Evolutionary conservation across 2,113 vertebrate genomes (phyloP).

Genomic region (Athene noctua): DNA sequence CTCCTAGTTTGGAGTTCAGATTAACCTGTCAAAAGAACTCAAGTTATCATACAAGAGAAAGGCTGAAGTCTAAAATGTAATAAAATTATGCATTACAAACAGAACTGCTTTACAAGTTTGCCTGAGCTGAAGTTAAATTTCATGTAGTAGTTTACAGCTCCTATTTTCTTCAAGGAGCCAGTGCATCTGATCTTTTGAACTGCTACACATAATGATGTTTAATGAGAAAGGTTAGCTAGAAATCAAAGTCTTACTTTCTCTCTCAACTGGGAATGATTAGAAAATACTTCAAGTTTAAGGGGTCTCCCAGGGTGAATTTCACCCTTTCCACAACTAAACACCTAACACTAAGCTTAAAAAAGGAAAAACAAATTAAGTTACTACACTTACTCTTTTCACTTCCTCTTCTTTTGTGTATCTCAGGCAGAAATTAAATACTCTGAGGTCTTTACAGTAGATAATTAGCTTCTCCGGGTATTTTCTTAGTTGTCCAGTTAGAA

Average conservation of each 20-base stretch:
- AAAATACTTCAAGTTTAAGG: neutral
- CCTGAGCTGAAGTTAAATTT: neutral
- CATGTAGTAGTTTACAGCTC: neutral
- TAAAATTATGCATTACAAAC: neutral
- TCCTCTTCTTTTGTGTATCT: constrained; percentile 88
- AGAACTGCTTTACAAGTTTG: neutral
- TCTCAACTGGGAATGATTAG: neutral
- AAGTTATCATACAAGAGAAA: neutral
- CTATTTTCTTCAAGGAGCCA: neutral
- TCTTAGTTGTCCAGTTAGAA: constrained; percentile 76
- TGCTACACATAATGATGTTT: neutral
- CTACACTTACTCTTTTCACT: constrained; percentile 81
- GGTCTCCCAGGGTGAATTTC: neutral
- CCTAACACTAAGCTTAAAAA: neutral
- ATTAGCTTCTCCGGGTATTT: constrained; percentile 85
- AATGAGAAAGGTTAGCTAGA: neutral
- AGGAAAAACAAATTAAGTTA: neutral
- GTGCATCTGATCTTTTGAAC: neutral
- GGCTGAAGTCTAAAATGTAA: neutral
- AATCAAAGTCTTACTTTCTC: neutral
- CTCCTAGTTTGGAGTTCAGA: neutral
- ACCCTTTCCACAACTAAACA: neutral
- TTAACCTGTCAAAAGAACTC: neutral
- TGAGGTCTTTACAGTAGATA: constrained; percentile 87
- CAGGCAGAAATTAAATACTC: constrained; percentile 85